phyloP scores from a whole-genome alignment of 2,888 invertebrate species.

The Callyntrura guangdongensis region DNA sequence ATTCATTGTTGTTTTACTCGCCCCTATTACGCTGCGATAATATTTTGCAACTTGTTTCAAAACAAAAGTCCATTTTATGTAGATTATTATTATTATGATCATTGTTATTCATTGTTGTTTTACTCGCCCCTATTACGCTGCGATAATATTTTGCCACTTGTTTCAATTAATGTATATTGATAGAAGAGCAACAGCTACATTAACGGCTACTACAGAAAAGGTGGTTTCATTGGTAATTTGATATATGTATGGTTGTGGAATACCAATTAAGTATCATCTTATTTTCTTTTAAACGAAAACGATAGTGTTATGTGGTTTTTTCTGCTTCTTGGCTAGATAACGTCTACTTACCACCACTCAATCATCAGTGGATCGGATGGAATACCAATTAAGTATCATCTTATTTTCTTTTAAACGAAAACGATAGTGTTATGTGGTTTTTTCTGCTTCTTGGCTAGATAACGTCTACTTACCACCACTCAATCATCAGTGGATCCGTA shows the following conservation, averaged over 20 bases:
- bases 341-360: background rate
- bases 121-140: background rate
- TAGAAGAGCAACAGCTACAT: conserved; percentile 9
- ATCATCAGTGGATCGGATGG: no score
- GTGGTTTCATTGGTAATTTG: conserved; percentile 21
- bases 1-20: background rate
- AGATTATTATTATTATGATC: background rate
- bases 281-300: conserved; percentile 50
- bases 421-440: conserved; percentile 20
- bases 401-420: conserved; percentile 52
- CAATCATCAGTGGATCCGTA: conserved; percentile 12
- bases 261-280: conserved; percentile 69
- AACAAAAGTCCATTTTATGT: conserved; percentile 12
- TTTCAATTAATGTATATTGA: conserved; percentile 58
- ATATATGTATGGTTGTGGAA: conserved; percentile 55
- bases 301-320: conserved; percentile 20
- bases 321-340: background rate
- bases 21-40: conserved; percentile 8
- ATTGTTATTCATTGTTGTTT: conserved; percentile 4
- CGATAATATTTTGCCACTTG: conserved; percentile 52
- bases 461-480: background rate
- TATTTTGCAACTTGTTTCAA: conserved; percentile 56
- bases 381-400: conserved; percentile 62
- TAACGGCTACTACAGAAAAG: background rate
- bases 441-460: conserved; percentile 2